Percentiles rank a stretch among this genome's conserved stretches.
These are phyloP conservation scores for Leistus spinibarbis DNA, from an alignment of 2,888 invertebrate genomes.

Conservation along the genomic window DNA sequence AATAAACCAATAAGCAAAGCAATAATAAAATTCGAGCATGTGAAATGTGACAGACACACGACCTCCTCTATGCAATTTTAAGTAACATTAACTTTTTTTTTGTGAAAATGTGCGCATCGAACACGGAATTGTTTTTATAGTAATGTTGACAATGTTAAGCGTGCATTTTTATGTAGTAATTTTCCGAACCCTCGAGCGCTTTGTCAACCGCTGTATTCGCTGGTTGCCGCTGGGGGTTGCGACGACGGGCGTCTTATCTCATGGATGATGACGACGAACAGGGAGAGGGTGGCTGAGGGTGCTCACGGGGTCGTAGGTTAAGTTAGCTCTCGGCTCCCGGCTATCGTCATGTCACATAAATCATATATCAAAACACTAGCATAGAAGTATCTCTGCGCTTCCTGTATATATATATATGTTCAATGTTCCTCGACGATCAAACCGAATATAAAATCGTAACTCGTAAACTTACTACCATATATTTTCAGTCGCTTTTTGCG, in stretches of 20 bases:
- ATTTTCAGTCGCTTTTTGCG: not conserved
- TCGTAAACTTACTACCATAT: not conserved
- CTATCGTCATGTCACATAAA: slow-evolving; percentile 21
- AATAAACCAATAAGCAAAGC: too few species aligned
- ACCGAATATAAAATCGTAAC: not conserved
- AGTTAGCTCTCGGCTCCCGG: not conserved
- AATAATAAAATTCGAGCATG: too few species aligned
- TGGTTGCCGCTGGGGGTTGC: not conserved
- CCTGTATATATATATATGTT: not conserved
- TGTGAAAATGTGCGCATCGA: not conserved
- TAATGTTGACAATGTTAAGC: slow-evolving; percentile 39
- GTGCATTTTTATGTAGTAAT: slow-evolving; percentile 58
- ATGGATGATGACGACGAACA: not conserved
- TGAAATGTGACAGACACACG: too few species aligned
- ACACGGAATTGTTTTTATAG: not conserved
- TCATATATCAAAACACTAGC: slow-evolving; percentile 21
- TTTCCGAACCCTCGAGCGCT: slow-evolving; percentile 55
- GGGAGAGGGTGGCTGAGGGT: not conserved
- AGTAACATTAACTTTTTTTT: too few species aligned
- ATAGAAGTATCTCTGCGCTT: not conserved
- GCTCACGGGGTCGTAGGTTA: slow-evolving; percentile 6
- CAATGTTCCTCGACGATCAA: not conserved
- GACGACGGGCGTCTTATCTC: slow-evolving; percentile 12
- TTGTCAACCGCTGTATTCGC: slow-evolving; percentile 35
- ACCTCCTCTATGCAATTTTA: too few species aligned